Conservation (phyloP, 2,113 vertebrate genomes). For the Enhydra lutris region DNA sequence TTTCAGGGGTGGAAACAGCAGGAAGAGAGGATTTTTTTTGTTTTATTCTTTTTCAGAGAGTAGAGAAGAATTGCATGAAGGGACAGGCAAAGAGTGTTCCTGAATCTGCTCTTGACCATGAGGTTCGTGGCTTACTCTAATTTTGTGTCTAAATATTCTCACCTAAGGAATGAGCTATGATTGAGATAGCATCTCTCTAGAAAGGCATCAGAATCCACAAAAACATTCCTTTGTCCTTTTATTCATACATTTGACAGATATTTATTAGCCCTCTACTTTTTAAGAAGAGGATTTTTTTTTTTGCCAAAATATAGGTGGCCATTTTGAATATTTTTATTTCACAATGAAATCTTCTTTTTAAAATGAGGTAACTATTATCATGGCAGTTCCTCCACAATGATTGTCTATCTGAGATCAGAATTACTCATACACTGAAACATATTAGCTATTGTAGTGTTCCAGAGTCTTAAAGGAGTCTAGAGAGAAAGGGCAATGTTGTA, state of each 20-base stretch:
- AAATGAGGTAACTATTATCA: background rate
- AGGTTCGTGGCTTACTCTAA: background rate
- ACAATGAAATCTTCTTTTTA: conserved; percentile 34
- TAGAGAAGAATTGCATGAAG: background rate
- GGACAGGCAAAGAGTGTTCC: background rate
- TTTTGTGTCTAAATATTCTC: background rate
- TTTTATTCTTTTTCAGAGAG: background rate
- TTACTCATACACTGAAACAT: conserved; percentile 64
- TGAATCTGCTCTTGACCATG: background rate
- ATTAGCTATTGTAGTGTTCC: conserved; percentile 48
- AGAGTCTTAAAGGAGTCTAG: conserved; percentile 58
- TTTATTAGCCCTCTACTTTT: background rate
- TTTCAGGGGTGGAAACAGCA: background rate
- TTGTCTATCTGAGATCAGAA: conserved; percentile 60
- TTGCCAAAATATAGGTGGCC: background rate
- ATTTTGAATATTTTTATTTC: conserved; percentile 7
- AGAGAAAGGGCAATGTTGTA: background rate
- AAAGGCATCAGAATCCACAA: background rate
- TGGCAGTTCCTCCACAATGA: conserved; percentile 39
- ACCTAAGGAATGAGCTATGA: background rate
- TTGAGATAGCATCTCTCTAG: background rate
- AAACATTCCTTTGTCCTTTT: background rate
- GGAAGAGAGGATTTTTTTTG: background rate
- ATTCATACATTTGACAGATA: background rate
- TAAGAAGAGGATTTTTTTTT: background rate